Base-by-base conservation (phyloP, 2,888 invertebrate genomes). In the Apeira syringaria region DNA sequence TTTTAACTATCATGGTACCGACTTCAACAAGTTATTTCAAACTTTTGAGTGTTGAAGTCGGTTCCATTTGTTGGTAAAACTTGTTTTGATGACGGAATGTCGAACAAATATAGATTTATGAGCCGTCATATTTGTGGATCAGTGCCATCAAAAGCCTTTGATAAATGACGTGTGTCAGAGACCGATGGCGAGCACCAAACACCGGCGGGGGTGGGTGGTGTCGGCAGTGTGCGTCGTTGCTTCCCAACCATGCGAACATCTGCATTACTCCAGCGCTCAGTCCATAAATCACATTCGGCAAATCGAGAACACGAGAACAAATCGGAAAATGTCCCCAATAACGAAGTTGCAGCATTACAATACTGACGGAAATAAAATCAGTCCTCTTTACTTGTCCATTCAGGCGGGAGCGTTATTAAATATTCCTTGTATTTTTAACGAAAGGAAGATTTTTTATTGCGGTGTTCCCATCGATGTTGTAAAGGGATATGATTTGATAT, bases 251-350 rank as follows among this genome's bases (percentile, higher is more conserved):
- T 13, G 5, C 22, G 8, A 15, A 34, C 25, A 31, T 25, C 35
- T 39, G 15, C 15, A 3, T 4, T 2, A 15, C 15, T 44, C 15
- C 26, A 27, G 22, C 7, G n/a, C 1, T 1, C 5, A 17, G 9
- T 31, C 61, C 69, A 75, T 77, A 78, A 77, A 80, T 78, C 77
- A 79, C 61, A 60, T 64, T 56, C 56, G 52, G 58, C 55, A 55
- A 47, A 48, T 40, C 49, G 53, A 49, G 48, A 53, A 43, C 49
- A 53, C 60, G 57, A 59, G 64, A 64, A 69, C 70, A 72, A 74
- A 74, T 77, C 69, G 69, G 68, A 73, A 43, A 66, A 78, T 15
- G 3, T 17, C 1, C 62, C 70, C 67, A 67, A 74, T 73, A 68
- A 66, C 73, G 70, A 74, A 74, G 68, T 45, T 12, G 34, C 56